Evolutionary conservation across 2,888 invertebrate species (phyloP), one percentile per base, ranked within the genome.

Genomic region (Conchocele bisecta): DNA sequence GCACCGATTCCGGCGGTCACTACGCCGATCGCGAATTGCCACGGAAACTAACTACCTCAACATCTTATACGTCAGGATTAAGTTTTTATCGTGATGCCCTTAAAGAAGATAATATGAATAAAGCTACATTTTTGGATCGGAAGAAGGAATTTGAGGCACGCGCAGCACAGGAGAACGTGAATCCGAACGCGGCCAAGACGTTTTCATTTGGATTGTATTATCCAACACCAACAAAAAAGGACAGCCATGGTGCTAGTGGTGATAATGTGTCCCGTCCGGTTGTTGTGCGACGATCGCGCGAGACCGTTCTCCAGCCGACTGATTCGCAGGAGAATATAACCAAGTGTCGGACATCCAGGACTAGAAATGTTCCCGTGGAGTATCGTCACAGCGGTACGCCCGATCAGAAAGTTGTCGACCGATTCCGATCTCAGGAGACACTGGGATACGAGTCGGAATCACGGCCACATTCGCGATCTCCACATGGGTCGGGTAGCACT

Each of bases 181-280:
- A 81, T 42, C 75, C 76, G 5, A 72, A 79, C 37, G 63, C 69
- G 24, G 75, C 82, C 35, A 79, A 84, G 57, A 83, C 83, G 20
- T 86, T 83, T 60, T 86, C 87, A 3, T 85, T 86, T 56, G 87
- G 87, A 33, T 67, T 88, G n/a, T 86, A 82, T 64, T 86, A 80
- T 58, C 87, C 85, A 7, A n/a, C n/a, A n/a, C 70, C 64, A 13
- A 48, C 51, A 11, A 81, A 79, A 15, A 83, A 86, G 51, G 72
- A 73, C 26, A 64, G 42, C 46, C 26, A 26, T 2, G 78, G 68
- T 0, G 80, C 54, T 35, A 80, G 81, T 44, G 70, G 77, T 17
- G 82, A 81, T 46, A 82, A 82, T 58, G 65, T 83, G n/a, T 56
- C 75, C 3, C 60, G 73, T n/a, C 63, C 73, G 6, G 71, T 74